phyloP scores from a whole-genome alignment of 2,113 vertebrate species.

The Brachirus orientalis region DNA sequence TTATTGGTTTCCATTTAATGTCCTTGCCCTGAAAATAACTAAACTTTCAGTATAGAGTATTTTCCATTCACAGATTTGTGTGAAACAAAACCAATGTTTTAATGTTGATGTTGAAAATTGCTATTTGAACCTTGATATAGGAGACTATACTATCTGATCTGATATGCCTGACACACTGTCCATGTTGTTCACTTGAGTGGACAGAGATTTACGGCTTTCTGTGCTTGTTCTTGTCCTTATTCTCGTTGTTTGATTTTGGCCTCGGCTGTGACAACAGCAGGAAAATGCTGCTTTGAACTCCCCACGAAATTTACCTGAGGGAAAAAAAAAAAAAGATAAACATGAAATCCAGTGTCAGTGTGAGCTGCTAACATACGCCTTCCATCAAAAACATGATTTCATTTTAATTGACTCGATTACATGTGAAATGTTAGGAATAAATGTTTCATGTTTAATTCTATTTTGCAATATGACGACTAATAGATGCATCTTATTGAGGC shows the following conservation, averaged over 20 bases:
- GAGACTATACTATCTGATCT: conserved; percentile 87
- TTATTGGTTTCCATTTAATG: no score
- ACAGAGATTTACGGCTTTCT: conserved; percentile 93
- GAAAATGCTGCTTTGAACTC: conserved; percentile 98
- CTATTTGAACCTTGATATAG: background rate
- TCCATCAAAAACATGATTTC: background rate
- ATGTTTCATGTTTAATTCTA: background rate
- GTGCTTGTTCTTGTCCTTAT: conserved; percentile 83
- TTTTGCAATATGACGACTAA: no score
- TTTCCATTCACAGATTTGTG: background rate
- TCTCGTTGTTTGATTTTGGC: conserved; percentile 74
- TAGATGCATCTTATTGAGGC: no score
- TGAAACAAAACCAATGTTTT: background rate
- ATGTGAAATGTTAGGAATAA: background rate
- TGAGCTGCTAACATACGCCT: background rate
- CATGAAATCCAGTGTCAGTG: background rate
- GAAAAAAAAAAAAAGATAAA: background rate
- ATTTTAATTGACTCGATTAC: no score
- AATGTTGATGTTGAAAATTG: no score
- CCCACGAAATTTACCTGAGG: conserved; percentile 93
- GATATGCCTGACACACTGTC: conserved; percentile 90
- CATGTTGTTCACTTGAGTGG: conserved; percentile 90
- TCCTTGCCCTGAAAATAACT: no score
- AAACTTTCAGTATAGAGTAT: no score
- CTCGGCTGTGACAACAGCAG: conserved; percentile 83